These are phyloP conservation scores for Melanotaenia duboulayi DNA, from an alignment of 2,113 vertebrate genomes.

Conservation along the genomic window DNA sequence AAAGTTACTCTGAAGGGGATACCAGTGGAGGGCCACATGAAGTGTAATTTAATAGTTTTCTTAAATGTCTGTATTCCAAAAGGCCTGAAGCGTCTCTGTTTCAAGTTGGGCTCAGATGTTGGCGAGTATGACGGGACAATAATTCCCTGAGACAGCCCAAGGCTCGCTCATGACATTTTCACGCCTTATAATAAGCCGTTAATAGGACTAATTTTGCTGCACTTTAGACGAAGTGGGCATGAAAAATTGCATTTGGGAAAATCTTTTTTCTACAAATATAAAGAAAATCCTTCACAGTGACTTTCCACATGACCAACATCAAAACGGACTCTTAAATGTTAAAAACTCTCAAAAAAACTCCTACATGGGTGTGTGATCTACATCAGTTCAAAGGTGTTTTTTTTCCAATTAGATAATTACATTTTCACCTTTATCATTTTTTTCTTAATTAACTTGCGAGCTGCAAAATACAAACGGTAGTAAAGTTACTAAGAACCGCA, in stretches of 20 bases:
- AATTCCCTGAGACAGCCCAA: constrained; percentile 3
- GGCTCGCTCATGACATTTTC: constrained; percentile 47
- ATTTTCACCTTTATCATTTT: no score
- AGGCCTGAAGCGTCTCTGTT: no score
- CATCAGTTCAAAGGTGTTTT: no score
- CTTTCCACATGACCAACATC: not conserved
- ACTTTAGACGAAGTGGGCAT: constrained; percentile 8
- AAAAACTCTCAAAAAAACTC: no score
- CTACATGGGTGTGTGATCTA: no score
- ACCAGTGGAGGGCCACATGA: not conserved
- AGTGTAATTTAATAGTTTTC: no score
- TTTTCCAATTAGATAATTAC: no score
- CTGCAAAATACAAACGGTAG: no score
- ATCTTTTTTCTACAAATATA: not conserved
- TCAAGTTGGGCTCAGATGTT: constrained; percentile 6
- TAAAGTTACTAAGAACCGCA: no score
- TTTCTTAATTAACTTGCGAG: no score
- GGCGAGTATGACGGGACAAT: constrained; percentile 3
- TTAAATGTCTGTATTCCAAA: no score
- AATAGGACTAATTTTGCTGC: constrained; percentile 35
- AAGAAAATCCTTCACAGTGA: not conserved
- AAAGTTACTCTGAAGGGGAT: constrained; percentile 30
- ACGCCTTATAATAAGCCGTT: constrained; percentile 34
- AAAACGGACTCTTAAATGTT: no score
- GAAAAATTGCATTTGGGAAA: constrained; percentile 17